Evolutionary conservation across 1,140 invertebrate genomes (phyloP).

Genomic region (Tetramorium alpestre): DNA sequence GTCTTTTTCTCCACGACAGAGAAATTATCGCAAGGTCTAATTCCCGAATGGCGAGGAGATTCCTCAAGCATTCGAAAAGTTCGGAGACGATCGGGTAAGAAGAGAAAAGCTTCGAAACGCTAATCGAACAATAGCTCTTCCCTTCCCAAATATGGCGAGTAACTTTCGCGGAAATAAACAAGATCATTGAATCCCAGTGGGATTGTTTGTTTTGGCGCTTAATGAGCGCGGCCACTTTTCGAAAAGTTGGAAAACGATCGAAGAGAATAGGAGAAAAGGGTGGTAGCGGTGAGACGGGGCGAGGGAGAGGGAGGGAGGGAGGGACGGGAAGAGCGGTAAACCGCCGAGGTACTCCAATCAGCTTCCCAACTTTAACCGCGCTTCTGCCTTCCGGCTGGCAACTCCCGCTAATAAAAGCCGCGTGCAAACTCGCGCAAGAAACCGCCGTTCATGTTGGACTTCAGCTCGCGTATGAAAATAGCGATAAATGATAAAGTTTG

Average conservation of each 20-base stretch:
- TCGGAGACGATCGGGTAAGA: not conserved
- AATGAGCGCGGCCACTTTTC: constrained; percentile 36
- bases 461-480: constrained; percentile 69
- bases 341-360: constrained; percentile 51
- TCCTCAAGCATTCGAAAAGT: not conserved
- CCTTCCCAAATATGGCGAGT: not conserved
- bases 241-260: constrained; percentile 54
- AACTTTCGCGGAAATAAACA: constrained; percentile 19
- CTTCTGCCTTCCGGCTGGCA: constrained; percentile 56
- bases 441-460: constrained; percentile 27
- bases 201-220: constrained; percentile 23
- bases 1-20: not conserved
- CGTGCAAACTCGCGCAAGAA: constrained; percentile 55
- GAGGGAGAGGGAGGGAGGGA: too few relatives aligned
- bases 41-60: not conserved
- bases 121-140: constrained; percentile 6
- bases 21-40: not conserved
- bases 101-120: not conserved
- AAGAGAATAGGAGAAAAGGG: not conserved
- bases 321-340: constrained; percentile 10
- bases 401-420: constrained; percentile 48
- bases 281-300: not conserved
- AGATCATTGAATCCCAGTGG: constrained; percentile 24
- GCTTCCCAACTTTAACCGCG: constrained; percentile 54
- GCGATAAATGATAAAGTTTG: constrained; percentile 44